Evolutionary conservation across 2,888 invertebrate genomes (phyloP).

Genomic region (Cheilosia soror): DNA sequence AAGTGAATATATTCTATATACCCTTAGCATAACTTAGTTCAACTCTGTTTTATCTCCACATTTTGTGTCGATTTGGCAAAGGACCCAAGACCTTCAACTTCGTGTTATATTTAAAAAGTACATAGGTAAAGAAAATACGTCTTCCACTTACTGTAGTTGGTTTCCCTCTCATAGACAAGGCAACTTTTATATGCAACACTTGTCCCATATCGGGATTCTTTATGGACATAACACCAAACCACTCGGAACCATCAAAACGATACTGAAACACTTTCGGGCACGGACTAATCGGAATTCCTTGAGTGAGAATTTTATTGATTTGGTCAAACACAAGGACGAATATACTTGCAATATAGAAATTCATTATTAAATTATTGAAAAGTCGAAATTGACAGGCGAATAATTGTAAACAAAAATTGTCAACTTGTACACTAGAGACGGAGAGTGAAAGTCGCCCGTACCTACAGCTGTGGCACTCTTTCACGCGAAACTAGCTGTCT

Average conservation of each 20-base stretch:
- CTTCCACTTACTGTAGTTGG: slow-evolving; percentile 80
- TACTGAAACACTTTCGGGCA: slow-evolving; percentile 84
- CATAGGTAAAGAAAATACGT: not conserved
- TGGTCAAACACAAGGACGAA: slow-evolving; percentile 76
- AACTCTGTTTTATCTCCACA: no score
- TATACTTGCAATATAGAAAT: slow-evolving; percentile 74
- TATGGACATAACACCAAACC: slow-evolving; percentile 83
- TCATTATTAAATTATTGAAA: slow-evolving; percentile 60
- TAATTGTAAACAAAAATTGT: slow-evolving; percentile 5
- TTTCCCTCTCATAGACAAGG: slow-evolving; percentile 81
- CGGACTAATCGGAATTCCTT: slow-evolving; percentile 81
- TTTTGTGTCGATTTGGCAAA: no score
- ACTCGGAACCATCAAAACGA: slow-evolving; percentile 82
- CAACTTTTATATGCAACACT: slow-evolving; percentile 79
- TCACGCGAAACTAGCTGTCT: slow-evolving; percentile 13
- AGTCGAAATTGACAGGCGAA: not conserved
- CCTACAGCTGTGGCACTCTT: slow-evolving; percentile 5
- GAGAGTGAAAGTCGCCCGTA: not conserved
- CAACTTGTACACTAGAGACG: not conserved
- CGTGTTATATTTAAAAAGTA: no score
- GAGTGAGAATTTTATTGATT: slow-evolving; percentile 78
- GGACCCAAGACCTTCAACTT: no score
- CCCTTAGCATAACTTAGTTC: no score
- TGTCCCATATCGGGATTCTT: slow-evolving; percentile 79
- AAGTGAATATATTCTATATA: no score